phyloP scores from a whole-genome alignment of 2,113 vertebrate genomes.

The Ptilonorhynchus violaceus region DNA sequence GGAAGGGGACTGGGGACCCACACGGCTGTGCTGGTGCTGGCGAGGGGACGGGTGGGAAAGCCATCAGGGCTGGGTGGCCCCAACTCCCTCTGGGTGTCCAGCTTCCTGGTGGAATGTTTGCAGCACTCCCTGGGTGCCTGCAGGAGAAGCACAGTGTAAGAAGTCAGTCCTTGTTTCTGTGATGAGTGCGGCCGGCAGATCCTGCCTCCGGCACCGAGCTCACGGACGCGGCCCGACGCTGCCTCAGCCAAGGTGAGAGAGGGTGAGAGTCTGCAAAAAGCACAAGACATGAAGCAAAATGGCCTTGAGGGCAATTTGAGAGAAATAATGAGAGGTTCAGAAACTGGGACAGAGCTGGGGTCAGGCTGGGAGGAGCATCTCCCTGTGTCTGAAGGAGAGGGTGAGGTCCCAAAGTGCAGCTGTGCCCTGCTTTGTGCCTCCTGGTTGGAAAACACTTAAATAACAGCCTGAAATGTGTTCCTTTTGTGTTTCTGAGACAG shows the following conservation, averaged over 20 bases:
- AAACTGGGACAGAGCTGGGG: not conserved
- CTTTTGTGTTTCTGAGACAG: not conserved
- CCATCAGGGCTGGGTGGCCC: not conserved
- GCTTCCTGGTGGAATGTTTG: not conserved
- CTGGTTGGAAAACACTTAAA: not conserved
- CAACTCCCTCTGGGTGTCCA: fast-evolving
- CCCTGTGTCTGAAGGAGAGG: not conserved
- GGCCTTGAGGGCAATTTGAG: not conserved
- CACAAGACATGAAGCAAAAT: not conserved
- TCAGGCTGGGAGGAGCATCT: not conserved
- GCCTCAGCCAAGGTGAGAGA: not conserved
- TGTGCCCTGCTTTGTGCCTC: not conserved
- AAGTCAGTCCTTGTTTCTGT: not conserved
- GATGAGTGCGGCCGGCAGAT: not conserved
- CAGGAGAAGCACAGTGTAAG: not conserved
- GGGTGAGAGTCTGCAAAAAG: not conserved
- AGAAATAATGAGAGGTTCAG: not conserved
- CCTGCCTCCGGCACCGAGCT: not conserved
- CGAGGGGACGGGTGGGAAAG: not conserved
- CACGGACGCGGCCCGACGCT: fast-evolving
- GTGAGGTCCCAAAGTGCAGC: not conserved
- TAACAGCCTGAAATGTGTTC: not conserved
- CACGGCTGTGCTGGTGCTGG: not conserved
- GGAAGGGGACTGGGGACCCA: not conserved
- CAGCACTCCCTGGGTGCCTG: not conserved